A percentile compares a stretch with the other conserved stretches of the same genome.
These are phyloP conservation scores for Leptopterna dolabrata DNA, from an alignment of 2,888 invertebrate genomes.

Conservation along the genomic window DNA sequence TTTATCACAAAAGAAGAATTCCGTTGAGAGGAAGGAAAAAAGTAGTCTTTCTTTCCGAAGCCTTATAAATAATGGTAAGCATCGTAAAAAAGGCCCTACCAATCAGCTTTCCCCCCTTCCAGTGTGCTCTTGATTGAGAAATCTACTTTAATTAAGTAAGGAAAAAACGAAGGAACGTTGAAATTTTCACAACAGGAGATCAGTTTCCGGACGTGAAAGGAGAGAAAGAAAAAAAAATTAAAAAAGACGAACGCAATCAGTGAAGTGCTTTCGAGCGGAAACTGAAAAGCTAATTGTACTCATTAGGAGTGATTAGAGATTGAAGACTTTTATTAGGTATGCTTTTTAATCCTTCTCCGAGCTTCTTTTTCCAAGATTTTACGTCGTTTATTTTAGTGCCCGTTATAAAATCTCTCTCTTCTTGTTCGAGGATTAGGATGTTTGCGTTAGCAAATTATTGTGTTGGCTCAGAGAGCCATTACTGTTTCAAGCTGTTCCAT, in stretches of 20 bases:
- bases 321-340: conserved; percentile 54
- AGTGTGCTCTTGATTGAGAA: conserved; percentile 40
- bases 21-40: not conserved
- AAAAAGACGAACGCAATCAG: conserved; percentile 41
- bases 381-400: not conserved
- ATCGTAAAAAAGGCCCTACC: conserved; percentile 27
- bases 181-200: conserved; percentile 54
- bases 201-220: conserved; percentile 33
- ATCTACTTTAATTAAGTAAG: conserved; percentile 53
- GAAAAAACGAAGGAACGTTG: conserved; percentile 36
- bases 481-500: not conserved
- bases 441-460: conserved; percentile 1
- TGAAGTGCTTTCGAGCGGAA: conserved; percentile 52
- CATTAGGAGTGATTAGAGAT: conserved; percentile 53
- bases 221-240: not conserved
- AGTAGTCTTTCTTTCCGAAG: conserved; percentile 28
- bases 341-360: conserved; percentile 48
- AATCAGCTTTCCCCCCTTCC: conserved; percentile 23
- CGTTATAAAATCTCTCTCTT: not conserved
- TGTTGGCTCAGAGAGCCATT: not conserved
- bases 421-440: conserved; percentile 4
- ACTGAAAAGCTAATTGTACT: conserved; percentile 55
- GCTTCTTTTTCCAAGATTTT: not conserved
- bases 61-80: conserved; percentile 48
- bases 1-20: conserved; percentile 27